These are phyloP conservation scores for Brachylomia viminalis DNA, from an alignment of 2,888 invertebrate genomes.

Conservation along the genomic window DNA sequence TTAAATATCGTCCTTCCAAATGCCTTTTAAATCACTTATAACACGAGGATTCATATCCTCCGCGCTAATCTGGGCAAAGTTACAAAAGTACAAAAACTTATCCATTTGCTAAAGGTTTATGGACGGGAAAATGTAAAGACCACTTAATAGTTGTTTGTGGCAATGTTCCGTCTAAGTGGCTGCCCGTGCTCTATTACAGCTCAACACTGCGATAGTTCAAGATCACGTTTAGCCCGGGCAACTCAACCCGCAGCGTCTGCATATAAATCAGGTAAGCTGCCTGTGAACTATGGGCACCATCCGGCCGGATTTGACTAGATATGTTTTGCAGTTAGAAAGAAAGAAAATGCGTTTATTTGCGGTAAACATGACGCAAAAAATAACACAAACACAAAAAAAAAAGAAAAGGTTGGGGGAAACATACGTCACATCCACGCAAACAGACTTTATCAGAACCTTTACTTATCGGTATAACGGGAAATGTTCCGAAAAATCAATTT, in stretches of 20 bases:
- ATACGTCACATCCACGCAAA: too few relatives aligned
- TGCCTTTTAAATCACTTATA: too few relatives aligned
- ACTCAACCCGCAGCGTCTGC: conserved; percentile 31
- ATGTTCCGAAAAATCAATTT: neutral
- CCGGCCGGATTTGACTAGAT: neutral
- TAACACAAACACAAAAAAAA: too few relatives aligned
- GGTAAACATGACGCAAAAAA: too few relatives aligned
- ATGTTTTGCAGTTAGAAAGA: neutral
- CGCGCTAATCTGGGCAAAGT: neutral
- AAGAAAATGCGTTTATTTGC: too few relatives aligned
- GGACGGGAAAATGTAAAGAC: conserved; percentile 28
- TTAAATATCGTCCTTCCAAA: conserved; percentile 2
- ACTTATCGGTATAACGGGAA: neutral
- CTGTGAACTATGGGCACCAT: neutral
- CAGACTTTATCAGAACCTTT: neutral
- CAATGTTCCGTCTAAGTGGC: conserved; percentile 21
- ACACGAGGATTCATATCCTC: too few relatives aligned
- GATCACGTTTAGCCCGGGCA: neutral
- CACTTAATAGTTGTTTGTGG: conserved; percentile 51
- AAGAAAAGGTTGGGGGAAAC: too few relatives aligned
- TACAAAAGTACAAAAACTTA: conserved; percentile 13
- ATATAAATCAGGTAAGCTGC: conserved; percentile 42
- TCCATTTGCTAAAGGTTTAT: conserved; percentile 38
- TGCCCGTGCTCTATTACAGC: conserved; percentile 17
- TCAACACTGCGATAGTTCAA: conserved; percentile 23